Evolutionary conservation across 2,888 invertebrate species (phyloP).

Genomic region (Clitarchus hookeri): DNA sequence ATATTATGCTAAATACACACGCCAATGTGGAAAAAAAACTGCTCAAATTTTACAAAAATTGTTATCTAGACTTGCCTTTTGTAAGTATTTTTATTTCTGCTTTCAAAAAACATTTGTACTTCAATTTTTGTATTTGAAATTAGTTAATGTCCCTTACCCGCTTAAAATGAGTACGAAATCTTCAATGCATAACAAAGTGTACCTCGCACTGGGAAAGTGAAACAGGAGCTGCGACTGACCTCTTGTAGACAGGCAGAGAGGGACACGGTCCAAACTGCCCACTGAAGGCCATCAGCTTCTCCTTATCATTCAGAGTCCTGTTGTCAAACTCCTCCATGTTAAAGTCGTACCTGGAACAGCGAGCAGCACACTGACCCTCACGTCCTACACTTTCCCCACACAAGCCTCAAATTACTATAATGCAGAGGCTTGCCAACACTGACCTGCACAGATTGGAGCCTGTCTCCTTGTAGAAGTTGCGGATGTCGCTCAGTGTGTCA

Average conservation of each 20-base stretch:
- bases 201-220: background rate
- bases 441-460: constrained; percentile 77
- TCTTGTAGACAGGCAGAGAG: constrained; percentile 74
- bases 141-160: too few species aligned
- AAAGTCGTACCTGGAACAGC: constrained; percentile 44
- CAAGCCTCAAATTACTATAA: too few species aligned
- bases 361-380: background rate
- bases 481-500: constrained; percentile 66
- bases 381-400: background rate
- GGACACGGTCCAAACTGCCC: constrained; percentile 77
- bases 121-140: too few species aligned
- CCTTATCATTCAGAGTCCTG: constrained; percentile 21
- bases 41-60: too few species aligned
- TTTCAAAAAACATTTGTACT: too few species aligned
- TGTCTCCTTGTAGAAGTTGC: constrained; percentile 71
- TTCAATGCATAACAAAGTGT: background rate
- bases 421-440: constrained; percentile 29
- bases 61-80: too few species aligned
- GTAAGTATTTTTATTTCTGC: too few species aligned
- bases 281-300: constrained; percentile 36
- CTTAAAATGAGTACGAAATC: too few species aligned
- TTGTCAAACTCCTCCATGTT: constrained; percentile 28
- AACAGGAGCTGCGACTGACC: constrained; percentile 54
- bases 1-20: too few species aligned
- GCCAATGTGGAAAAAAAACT: too few species aligned